Conservation (phyloP, 2,888 invertebrate species). For the Pycnomerus fuliginosus region DNA sequence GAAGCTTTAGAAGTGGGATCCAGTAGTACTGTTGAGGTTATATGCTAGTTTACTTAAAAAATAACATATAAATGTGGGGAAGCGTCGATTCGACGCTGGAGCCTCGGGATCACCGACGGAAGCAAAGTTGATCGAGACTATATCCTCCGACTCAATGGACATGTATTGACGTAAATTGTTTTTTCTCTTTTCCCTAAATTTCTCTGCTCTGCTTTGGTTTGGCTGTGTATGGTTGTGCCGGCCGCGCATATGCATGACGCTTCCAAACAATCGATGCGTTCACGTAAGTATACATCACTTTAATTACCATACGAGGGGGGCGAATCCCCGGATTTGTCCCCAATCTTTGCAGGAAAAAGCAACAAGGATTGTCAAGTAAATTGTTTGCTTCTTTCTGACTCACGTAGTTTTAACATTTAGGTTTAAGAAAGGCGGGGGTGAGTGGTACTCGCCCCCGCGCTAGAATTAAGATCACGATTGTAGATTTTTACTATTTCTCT, state of each 20-base stretch:
- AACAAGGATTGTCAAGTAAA: slow-evolving; percentile 22
- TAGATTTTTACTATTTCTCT: slow-evolving; percentile 22
- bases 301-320: slow-evolving; percentile 18
- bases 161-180: slow-evolving; percentile 70
- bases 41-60: slow-evolving; percentile 24
- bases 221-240: slow-evolving; percentile 80
- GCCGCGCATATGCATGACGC: slow-evolving; percentile 71
- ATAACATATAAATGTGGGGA: slow-evolving; percentile 1
- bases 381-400: slow-evolving; percentile 34
- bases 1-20: slow-evolving; percentile 21
- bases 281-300: slow-evolving; percentile 67
- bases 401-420: slow-evolving; percentile 19
- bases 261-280: slow-evolving; percentile 69
- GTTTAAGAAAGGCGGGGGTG: no score
- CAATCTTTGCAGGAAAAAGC: slow-evolving; percentile 29
- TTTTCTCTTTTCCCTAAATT: slow-evolving; percentile 74
- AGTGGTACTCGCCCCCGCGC: no score
- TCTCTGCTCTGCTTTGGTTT: slow-evolving; percentile 76
- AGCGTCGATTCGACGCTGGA: slow-evolving; percentile 7
- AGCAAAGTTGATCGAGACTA: slow-evolving; percentile 51
- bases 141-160: slow-evolving; percentile 45
- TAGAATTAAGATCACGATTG: no score
- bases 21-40: slow-evolving; percentile 25
- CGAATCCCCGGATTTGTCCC: no score
- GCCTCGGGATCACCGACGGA: slow-evolving; percentile 40